Percentiles rank a stretch among this genome's conserved stretches.
phyloP scores from a whole-genome alignment of 2,797 vertebrate species.

The Okamejei kenojei region DNA sequence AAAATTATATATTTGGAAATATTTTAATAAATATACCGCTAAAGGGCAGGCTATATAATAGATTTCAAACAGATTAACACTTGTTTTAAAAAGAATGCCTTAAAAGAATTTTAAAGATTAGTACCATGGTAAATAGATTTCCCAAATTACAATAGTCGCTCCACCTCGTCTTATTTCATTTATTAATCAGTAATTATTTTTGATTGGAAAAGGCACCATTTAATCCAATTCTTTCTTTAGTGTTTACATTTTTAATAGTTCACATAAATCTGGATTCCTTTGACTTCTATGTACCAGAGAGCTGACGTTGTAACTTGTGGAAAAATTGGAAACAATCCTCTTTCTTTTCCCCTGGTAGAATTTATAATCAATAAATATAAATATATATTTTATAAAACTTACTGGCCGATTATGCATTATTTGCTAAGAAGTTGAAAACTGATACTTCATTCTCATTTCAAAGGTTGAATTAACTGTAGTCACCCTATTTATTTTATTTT shows the following conservation, averaged over 20 bases:
- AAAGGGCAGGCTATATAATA: background rate
- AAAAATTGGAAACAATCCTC: background rate
- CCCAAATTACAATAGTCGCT: background rate
- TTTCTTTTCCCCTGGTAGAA: background rate
- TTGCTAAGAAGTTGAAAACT: background rate
- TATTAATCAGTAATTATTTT: background rate
- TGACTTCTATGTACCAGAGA: background rate
- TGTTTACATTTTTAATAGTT: background rate
- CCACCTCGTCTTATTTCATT: background rate
- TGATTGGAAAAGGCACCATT: background rate
- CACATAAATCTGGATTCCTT: background rate
- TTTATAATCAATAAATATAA: background rate
- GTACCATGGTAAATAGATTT: background rate
- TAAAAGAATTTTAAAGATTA: background rate
- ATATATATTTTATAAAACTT: background rate
- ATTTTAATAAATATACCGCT: background rate
- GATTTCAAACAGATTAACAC: background rate
- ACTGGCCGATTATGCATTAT: background rate
- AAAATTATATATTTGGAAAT: background rate
- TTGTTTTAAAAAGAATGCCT: background rate
- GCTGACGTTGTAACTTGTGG: background rate
- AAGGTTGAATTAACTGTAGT: background rate
- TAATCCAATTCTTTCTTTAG: background rate
- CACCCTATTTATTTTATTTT: constrained; percentile 3
- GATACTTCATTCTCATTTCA: background rate